Percentiles rank a stretch among this genome's conserved stretches.
These are phyloP conservation scores for Oreamnos americanus DNA, from an alignment of 2,113 vertebrate species.

Conservation along the genomic window DNA sequence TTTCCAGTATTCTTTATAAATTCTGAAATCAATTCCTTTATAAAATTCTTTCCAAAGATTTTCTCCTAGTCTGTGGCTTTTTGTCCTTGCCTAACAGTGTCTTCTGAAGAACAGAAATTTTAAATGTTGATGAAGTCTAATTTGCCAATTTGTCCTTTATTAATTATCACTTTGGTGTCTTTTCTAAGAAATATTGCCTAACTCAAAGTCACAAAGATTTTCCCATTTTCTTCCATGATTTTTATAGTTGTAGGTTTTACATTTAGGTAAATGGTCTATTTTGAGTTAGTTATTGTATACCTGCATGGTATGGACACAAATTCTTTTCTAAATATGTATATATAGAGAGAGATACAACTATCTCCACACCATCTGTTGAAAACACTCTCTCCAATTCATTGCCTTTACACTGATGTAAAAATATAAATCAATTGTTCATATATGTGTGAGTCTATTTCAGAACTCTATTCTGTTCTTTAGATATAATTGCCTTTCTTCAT, in stretches of 20 bases:
- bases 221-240: not conserved
- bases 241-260: not conserved
- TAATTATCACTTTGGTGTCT: not conserved
- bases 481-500: not conserved
- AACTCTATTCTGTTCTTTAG: not conserved
- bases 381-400: not conserved
- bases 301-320: not conserved
- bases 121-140: not conserved
- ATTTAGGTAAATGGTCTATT: not conserved
- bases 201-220: not conserved
- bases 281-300: not conserved
- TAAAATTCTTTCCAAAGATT: not conserved
- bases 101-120: not conserved
- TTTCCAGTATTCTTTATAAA: not conserved
- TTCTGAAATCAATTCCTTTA: not conserved
- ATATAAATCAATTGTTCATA: not conserved
- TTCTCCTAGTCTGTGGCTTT: not conserved
- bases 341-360: not conserved
- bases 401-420: not conserved
- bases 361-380: not conserved
- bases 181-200: not conserved
- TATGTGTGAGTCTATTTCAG: not conserved
- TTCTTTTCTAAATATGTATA: not conserved
- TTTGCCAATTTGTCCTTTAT: not conserved
- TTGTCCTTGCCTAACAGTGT: not conserved